These are phyloP conservation scores for Scarus forsteni DNA, from an alignment of 2,797 vertebrate genomes.

Conservation along the genomic window DNA sequence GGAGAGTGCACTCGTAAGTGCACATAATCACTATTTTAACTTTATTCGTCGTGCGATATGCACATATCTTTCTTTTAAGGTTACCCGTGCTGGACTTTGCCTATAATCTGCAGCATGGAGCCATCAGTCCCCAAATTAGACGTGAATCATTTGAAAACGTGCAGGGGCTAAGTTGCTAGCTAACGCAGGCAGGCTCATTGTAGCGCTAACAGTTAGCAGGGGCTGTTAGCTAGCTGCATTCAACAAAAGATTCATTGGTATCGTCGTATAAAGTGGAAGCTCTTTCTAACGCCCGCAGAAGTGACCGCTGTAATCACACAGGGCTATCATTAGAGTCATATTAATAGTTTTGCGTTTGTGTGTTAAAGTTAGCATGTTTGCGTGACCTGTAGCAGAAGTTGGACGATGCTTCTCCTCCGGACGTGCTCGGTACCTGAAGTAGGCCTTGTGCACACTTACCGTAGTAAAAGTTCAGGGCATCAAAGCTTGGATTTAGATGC, in stretches of 20 bases:
- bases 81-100: background rate
- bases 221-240: conserved; percentile 67
- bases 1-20: conserved; percentile 84
- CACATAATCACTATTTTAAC: conserved; percentile 60
- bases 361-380: conserved; percentile 61
- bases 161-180: conserved; percentile 74
- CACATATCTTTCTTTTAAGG: background rate
- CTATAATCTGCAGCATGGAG: conserved; percentile 24
- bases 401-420: conserved; percentile 70
- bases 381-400: conserved; percentile 82
- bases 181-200: conserved; percentile 59
- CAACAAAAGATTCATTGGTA: conserved; percentile 72
- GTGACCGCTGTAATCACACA: background rate
- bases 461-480: conserved; percentile 72
- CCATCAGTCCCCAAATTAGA: conserved; percentile 8
- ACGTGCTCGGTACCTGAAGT: conserved; percentile 75
- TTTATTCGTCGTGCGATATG: conserved; percentile 25
- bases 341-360: conserved; percentile 22
- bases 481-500: conserved; percentile 17
- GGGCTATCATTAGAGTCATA: background rate
- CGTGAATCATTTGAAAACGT: conserved; percentile 70
- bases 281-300: background rate
- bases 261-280: conserved; percentile 1
- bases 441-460: conserved; percentile 77
- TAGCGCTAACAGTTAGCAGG: conserved; percentile 63